These are phyloP conservation scores for Hydriomena furcata DNA, from an alignment of 2,888 invertebrate species.

Conservation along the genomic window DNA sequence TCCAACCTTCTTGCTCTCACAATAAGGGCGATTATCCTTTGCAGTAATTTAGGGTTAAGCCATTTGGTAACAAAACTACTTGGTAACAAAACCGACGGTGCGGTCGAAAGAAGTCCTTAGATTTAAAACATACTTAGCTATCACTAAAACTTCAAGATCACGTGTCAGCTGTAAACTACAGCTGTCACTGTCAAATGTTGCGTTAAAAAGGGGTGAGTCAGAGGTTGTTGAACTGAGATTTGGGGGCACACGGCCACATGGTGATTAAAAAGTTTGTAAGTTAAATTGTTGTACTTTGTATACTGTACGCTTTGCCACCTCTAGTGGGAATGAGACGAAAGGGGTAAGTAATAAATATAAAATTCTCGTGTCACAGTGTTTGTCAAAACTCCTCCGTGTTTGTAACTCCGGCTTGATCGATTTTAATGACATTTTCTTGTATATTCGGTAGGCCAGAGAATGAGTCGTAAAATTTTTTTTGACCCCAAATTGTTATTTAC, in stretches of 20 bases:
- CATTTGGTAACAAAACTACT: slow-evolving; percentile 32
- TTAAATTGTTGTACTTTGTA: too few species aligned
- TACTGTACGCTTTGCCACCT: too few species aligned
- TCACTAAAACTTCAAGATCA: background rate
- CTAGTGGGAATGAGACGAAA: too few species aligned
- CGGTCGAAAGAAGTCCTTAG: slow-evolving; percentile 66
- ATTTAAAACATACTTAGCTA: slow-evolving; percentile 66
- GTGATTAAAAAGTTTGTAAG: slow-evolving; percentile 1
- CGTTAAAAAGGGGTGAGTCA: slow-evolving; percentile 9
- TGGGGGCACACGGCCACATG: too few species aligned
- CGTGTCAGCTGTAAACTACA: slow-evolving; percentile 1
- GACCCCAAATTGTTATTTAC: too few species aligned
- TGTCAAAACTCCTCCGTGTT: too few species aligned
- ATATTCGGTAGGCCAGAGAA: too few species aligned
- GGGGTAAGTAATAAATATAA: too few species aligned
- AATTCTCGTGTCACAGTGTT: too few species aligned
- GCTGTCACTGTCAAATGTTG: slow-evolving; percentile 5
- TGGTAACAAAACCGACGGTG: slow-evolving; percentile 65
- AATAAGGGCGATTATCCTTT: slow-evolving; percentile 29
- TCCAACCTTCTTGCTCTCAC: background rate
- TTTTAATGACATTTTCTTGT: too few species aligned
- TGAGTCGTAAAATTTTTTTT: too few species aligned
- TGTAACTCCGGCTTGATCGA: too few species aligned
- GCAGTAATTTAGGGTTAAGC: slow-evolving; percentile 24
- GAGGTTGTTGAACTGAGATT: slow-evolving; percentile 17